Percentiles rank a stretch among this genome's conserved stretches.
phyloP scores from a whole-genome alignment of 2,113 vertebrate genomes.

The Fregetta grallaria region DNA sequence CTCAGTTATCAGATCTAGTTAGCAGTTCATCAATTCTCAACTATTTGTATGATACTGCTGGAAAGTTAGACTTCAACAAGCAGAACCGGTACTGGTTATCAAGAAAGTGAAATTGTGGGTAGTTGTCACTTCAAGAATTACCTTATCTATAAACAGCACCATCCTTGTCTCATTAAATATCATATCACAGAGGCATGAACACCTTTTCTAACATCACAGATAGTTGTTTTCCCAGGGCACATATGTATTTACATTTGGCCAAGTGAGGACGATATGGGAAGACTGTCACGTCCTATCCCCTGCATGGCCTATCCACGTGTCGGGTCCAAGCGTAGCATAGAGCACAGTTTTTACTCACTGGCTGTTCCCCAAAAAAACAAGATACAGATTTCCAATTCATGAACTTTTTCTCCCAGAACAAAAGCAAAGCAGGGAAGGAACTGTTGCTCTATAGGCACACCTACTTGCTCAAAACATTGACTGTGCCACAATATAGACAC shows the following conservation, averaged over 20 bases:
- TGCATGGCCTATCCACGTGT: background rate
- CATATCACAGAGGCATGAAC: background rate
- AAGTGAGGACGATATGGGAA: background rate
- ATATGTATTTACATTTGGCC: background rate
- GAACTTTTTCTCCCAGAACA: background rate
- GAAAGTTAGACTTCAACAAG: background rate
- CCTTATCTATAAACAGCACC: background rate
- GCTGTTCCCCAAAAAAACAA: background rate
- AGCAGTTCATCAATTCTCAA: conserved; percentile 50
- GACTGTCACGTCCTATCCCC: background rate
- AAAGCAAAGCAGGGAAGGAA: background rate
- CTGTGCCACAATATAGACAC: too few species aligned
- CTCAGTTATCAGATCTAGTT: conserved; percentile 30
- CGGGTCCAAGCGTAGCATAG: accelerated
- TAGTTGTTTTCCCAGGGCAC: background rate
- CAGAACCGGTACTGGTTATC: conserved; percentile 22
- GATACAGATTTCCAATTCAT: background rate
- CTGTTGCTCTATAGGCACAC: background rate
- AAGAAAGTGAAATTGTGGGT: conserved; percentile 10
- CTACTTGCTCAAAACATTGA: background rate
- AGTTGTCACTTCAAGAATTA: background rate
- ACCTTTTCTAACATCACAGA: background rate
- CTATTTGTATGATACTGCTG: background rate
- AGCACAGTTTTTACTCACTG: background rate
- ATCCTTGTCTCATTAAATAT: background rate